Evolutionary conservation across 2,113 vertebrate species (phyloP).

Genomic region (Sigmodon hispidus): DNA sequence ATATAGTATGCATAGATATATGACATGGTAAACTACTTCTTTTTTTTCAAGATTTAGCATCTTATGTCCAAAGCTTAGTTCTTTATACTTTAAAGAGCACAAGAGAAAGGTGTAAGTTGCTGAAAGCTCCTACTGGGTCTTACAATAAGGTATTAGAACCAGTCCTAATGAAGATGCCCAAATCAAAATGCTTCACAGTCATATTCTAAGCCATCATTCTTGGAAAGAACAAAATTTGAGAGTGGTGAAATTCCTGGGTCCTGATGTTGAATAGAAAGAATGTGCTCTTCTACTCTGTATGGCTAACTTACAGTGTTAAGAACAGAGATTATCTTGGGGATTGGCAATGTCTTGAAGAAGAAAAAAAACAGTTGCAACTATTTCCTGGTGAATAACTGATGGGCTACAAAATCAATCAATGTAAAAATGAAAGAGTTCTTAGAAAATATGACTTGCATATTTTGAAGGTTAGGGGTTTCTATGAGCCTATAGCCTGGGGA

Average conservation of each 20-base stretch:
- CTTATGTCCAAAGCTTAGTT: background rate
- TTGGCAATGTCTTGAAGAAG: background rate
- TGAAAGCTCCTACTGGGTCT: background rate
- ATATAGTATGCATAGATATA: background rate
- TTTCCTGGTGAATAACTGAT: conserved; percentile 1
- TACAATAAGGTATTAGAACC: background rate
- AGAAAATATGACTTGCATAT: background rate
- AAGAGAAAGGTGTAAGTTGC: background rate
- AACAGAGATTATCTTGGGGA: background rate
- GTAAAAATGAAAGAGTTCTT: background rate
- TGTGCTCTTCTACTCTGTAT: background rate
- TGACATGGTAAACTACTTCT: background rate
- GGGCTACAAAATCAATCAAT: background rate
- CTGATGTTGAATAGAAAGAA: background rate
- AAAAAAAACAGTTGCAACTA: background rate
- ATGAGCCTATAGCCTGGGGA: background rate
- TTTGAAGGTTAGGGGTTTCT: background rate
- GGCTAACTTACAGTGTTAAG: background rate
- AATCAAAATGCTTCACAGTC: background rate
- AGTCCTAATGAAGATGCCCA: background rate
- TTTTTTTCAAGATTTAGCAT: background rate
- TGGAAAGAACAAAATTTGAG: background rate
- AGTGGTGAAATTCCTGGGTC: background rate
- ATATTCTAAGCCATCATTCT: background rate
- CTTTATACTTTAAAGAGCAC: background rate